Conservation (phyloP, 2,113 vertebrate genomes). For the Tachuris rubrigastra region DNA sequence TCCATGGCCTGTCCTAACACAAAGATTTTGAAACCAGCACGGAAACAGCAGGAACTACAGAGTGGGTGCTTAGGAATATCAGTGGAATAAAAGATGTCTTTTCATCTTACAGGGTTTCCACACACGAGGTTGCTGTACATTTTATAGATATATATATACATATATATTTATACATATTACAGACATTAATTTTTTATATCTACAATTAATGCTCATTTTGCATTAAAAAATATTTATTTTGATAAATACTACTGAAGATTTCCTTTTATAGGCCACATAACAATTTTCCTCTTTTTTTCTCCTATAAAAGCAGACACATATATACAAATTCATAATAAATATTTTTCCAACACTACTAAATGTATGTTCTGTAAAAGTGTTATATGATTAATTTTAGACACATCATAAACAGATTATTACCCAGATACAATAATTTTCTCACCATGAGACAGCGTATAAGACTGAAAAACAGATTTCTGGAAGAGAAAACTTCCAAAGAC, state of each 20-base stretch:
- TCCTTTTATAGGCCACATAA: neutral
- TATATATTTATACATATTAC: neutral
- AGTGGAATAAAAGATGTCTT: neutral
- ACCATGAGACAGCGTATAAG: neutral
- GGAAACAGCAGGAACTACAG: neutral
- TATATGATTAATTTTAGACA: neutral
- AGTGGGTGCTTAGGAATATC: neutral
- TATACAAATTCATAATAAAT: neutral
- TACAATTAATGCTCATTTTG: neutral
- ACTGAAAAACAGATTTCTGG: neutral
- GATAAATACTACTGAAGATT: neutral
- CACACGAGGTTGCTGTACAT: neutral
- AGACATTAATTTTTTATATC: neutral
- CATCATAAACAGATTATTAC: neutral
- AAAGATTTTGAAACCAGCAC: neutral
- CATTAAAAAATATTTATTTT: neutral
- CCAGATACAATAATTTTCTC: neutral
- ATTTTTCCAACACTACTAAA: neutral
- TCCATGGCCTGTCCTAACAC: neutral
- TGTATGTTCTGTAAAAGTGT: neutral
- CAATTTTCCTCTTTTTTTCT: neutral
- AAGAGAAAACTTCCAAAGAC: neutral
- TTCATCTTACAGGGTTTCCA: neutral
- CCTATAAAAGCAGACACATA: neutral
- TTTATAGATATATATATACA: neutral